A percentile compares a stretch with the other conserved stretches of the same genome.
These are phyloP conservation scores for Contarinia nasturtii DNA, from an alignment of 1,140 invertebrate genomes.

Conservation along the genomic window DNA sequence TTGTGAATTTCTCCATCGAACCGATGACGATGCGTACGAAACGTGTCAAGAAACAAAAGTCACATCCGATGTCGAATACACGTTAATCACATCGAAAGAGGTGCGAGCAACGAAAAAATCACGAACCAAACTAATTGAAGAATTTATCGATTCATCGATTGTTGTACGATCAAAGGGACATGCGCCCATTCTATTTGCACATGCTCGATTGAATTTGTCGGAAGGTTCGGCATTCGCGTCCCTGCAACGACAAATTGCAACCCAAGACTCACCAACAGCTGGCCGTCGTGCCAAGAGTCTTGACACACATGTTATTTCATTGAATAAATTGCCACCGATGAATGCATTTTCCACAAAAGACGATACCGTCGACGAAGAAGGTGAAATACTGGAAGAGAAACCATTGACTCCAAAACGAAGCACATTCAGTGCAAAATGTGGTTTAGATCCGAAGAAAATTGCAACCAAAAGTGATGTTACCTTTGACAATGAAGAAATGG, in stretches of 20 bases:
- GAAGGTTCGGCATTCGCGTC: conserved; percentile 57
- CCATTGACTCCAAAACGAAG: neutral
- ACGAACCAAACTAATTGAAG: conserved; percentile 20
- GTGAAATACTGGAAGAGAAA: neutral
- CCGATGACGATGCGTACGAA: conserved; percentile 30
- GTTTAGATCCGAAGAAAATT: neutral
- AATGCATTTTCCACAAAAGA: conserved; percentile 75
- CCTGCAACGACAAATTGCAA: conserved; percentile 48
- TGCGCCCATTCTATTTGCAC: conserved; percentile 55
- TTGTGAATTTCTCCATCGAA: conserved; percentile 34
- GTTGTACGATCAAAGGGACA: conserved; percentile 36
- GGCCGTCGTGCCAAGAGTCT: conserved; percentile 60
- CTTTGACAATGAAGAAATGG: conserved; percentile 33
- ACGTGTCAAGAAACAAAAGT: conserved; percentile 21
- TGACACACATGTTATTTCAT: conserved; percentile 59
- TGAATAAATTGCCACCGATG: conserved; percentile 56
- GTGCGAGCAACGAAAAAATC: conserved; percentile 9
- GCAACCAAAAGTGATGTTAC: conserved; percentile 11
- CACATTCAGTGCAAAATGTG: too few relatives aligned
- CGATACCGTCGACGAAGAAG: conserved; percentile 38
- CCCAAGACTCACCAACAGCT: conserved; percentile 45
- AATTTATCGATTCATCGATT: conserved; percentile 22
- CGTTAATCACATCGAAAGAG: conserved; percentile 15
- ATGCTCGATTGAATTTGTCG: conserved; percentile 54
- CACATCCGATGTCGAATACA: conserved; percentile 18